Evolutionary conservation across 2,797 vertebrate genomes (phyloP).

Genomic region (Choloepus didactylus): DNA sequence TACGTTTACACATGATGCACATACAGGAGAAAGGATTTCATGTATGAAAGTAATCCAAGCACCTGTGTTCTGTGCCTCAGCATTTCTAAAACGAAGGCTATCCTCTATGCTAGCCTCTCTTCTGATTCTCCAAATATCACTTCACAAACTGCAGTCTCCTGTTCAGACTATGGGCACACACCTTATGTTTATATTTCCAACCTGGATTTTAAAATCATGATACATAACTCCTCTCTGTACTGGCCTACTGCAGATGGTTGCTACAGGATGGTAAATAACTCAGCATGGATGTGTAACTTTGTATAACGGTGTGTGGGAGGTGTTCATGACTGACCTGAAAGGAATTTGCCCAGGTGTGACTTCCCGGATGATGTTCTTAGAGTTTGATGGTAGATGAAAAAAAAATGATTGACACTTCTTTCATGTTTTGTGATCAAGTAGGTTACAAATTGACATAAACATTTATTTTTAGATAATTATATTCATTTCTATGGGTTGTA

Average conservation of each 20-base stretch:
- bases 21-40: constrained; percentile 95
- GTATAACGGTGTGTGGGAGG: constrained; percentile 86
- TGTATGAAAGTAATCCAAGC: constrained; percentile 92
- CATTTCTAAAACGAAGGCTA: constrained; percentile 89
- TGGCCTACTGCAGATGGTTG: constrained; percentile 85
- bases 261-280: constrained; percentile 86
- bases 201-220: constrained; percentile 87
- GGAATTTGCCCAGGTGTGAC: constrained; percentile 88
- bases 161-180: constrained; percentile 81
- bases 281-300: constrained; percentile 89
- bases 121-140: constrained; percentile 85
- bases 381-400: constrained; percentile 91
- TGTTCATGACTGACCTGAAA: constrained; percentile 85
- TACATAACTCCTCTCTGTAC: constrained; percentile 85
- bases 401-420: constrained; percentile 90
- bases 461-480: constrained; percentile 90
- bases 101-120: constrained; percentile 84
- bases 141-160: constrained; percentile 85
- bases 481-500: constrained; percentile 85
- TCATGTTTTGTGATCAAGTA: constrained; percentile 93
- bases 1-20: constrained; percentile 97
- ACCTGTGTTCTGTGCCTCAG: constrained; percentile 94
- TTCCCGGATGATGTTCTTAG: constrained; percentile 92
- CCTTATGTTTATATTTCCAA: constrained; percentile 87
- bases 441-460: constrained; percentile 91